Evolutionary conservation across 2,888 invertebrate species (phyloP), one percentile per base, ranked within the genome.

Genomic region (Sphaerophoria taeniata): DNA sequence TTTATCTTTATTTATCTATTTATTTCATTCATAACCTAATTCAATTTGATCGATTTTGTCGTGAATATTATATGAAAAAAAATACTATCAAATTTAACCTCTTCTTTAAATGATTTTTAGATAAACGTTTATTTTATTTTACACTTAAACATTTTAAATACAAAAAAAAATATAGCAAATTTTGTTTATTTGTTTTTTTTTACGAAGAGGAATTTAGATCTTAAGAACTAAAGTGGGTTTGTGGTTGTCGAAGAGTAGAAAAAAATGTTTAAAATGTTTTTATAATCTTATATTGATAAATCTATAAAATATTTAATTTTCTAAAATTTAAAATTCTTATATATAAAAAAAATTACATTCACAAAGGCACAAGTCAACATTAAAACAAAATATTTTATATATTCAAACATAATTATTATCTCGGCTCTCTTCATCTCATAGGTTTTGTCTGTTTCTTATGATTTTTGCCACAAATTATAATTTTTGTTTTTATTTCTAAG

Each of bases 341-440:
- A 12, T 16, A 55, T n/a, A 75, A 61, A 84, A 65, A 86, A 76
- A 79, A 65, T 79, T 55, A 80, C 76, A 73, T 87, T 80, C 84
- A 87, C 91, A 92, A 92, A 92, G 92, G 92, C 92, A 92, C 92
- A 92, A 92, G 92, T 92, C 92, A 92, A 92, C 92, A 89, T 90
- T 89, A 87, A 89, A 90, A 90, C 90, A 90, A 90, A 89, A 87
- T 87, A 88, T 87, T 88, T 88, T 87, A 87, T 89, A 87, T 88
- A 88, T 85, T 63, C 47, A 78, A 31, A 78, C 70, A 74, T 16
- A 47, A 71, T 70, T 71, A 55, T 6, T 43, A 43, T 43, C 43
- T 43, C 73, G 61, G 70, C 60, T 82, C 43, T 69, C 55, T 77
- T 45, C 12, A 34, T 47, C 49, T 56, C 31, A 43, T 65, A 61